These are phyloP conservation scores for Colostygia pectinataria DNA, from an alignment of 2,888 invertebrate genomes.

Conservation along the genomic window DNA sequence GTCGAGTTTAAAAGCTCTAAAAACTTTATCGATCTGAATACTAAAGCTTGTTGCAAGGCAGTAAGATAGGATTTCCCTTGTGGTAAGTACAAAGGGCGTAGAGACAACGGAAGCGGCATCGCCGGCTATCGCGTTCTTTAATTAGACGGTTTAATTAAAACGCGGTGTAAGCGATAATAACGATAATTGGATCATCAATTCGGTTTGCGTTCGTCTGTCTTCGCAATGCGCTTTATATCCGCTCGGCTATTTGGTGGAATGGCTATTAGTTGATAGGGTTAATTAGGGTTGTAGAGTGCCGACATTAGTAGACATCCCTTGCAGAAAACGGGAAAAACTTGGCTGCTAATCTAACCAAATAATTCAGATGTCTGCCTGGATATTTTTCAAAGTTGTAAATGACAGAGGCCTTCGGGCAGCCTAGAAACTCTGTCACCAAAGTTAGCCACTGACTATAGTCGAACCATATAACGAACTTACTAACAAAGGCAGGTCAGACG, in stretches of 20 bases:
- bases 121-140: conserved; percentile 60
- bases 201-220: conserved; percentile 40
- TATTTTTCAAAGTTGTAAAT: too few species aligned
- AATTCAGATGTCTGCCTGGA: too few species aligned
- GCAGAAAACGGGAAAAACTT: too few species aligned
- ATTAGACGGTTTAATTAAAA: conserved; percentile 75
- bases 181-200: conserved; percentile 74
- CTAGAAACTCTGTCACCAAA: too few species aligned
- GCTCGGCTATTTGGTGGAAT: conserved; percentile 12
- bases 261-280: conserved; percentile 1
- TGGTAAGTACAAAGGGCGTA: conserved; percentile 48
- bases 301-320: too few species aligned
- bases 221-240: conserved; percentile 25
- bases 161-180: conserved; percentile 55
- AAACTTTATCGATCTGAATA: conserved; percentile 17
- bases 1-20: conserved; percentile 10
- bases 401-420: too few species aligned
- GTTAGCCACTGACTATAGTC: too few species aligned
- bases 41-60: conserved; percentile 14
- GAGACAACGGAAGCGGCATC: conserved; percentile 61
- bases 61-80: conserved; percentile 32
- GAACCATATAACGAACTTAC: too few species aligned
- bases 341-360: too few species aligned
- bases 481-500: too few species aligned
- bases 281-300: too few species aligned